Conservation (phyloP, 2,888 invertebrate genomes). For the Pandemis corylana region DNA sequence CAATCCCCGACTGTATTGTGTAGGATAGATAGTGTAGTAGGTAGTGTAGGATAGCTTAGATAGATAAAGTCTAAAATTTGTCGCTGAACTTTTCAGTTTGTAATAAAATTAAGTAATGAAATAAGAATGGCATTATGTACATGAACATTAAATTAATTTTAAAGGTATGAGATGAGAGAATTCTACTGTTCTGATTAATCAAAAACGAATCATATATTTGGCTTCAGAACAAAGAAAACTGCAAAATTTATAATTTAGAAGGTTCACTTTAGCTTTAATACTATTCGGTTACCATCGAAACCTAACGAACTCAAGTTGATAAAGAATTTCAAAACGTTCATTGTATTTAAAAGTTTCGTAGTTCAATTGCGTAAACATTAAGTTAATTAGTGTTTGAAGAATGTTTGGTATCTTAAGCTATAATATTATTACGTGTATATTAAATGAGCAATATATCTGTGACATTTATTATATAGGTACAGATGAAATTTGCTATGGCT, state of each 20-base stretch:
- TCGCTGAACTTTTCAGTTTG: not conserved
- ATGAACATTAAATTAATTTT: not conserved
- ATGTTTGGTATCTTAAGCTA: not conserved
- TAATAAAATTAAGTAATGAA: not conserved
- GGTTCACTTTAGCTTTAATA: constrained; percentile 20
- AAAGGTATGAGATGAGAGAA: not conserved
- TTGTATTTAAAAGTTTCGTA: constrained; percentile 22
- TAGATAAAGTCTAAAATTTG: not conserved
- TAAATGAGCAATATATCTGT: no score
- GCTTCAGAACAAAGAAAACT: not conserved
- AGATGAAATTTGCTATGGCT: no score
- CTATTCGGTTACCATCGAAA: constrained; percentile 29
- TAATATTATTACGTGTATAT: not conserved
- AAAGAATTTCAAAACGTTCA: constrained; percentile 29
- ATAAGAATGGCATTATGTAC: no score
- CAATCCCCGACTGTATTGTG: not conserved
- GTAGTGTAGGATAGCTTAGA: no score
- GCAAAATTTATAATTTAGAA: constrained; percentile 11
- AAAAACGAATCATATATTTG: not conserved
- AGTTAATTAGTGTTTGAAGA: constrained; percentile 6
- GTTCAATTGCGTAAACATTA: constrained; percentile 32
- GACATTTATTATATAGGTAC: no score
- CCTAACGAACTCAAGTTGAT: constrained; percentile 17
- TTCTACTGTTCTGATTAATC: not conserved
- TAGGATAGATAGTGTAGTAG: no score